phyloP scores from a whole-genome alignment of 2,888 invertebrate genomes.

The Tachina fera region DNA sequence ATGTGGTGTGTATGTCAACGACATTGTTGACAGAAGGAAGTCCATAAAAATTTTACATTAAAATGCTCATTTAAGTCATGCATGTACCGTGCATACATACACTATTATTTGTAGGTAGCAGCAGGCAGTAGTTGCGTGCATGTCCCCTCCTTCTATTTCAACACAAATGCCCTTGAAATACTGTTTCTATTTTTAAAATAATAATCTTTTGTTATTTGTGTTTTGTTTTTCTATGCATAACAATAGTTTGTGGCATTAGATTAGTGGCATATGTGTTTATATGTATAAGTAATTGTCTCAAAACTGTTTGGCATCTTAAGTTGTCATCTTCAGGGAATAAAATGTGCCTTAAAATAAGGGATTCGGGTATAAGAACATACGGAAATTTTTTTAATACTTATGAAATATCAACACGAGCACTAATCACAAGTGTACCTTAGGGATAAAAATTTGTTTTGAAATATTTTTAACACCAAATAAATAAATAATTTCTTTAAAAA shows the following conservation, averaged over 20 bases:
- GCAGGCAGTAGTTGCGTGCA: neutral
- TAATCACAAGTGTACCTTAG: too few species aligned
- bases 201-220: neutral
- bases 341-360: neutral
- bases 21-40: conserved; percentile 47
- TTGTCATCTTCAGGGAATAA: conserved; percentile 9
- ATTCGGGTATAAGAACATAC: neutral
- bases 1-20: conserved; percentile 6
- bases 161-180: conserved; percentile 55
- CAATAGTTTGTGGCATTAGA: conserved; percentile 10
- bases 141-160: conserved; percentile 7
- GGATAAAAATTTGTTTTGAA: too few species aligned
- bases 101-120: neutral
- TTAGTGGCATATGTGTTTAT: neutral
- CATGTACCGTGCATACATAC: neutral
- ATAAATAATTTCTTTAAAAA: too few species aligned
- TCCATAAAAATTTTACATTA: conserved; percentile 46
- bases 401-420: too few species aligned
- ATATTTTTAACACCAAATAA: too few species aligned
- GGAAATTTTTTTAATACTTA: too few species aligned
- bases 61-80: conserved; percentile 52
- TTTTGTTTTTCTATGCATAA: neutral
- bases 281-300: neutral
- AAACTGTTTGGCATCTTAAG: neutral
- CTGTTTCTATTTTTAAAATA: conserved; percentile 26